phyloP scores from a whole-genome alignment of 92 coral and sea anemone genomes.

The Porites rus region DNA sequence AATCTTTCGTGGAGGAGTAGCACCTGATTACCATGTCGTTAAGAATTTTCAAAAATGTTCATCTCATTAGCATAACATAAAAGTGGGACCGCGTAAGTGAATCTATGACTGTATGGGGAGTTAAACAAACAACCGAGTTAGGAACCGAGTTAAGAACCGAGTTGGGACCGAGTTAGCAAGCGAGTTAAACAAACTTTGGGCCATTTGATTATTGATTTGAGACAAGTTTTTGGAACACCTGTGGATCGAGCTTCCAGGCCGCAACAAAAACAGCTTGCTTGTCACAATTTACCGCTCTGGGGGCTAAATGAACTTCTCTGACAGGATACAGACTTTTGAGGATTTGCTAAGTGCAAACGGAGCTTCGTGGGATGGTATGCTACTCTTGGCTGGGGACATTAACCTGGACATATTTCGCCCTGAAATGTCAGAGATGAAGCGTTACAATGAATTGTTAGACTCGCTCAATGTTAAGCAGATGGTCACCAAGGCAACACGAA shows the following conservation, averaged over 20 bases:
- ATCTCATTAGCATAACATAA: no score
- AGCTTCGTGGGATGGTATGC: conserved; percentile 68
- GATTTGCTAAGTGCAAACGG: conserved; percentile 46
- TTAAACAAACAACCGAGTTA: no score
- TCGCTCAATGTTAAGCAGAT: conserved; percentile 51
- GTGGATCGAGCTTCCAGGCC: conserved; percentile 64
- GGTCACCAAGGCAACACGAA: conserved; percentile 47
- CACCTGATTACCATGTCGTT: no score
- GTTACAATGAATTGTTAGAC: conserved; percentile 47
- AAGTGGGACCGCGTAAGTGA: no score
- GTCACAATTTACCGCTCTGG: conserved; percentile 70
- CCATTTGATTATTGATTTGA: no score
- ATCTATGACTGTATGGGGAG: no score
- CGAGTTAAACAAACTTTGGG: no score
- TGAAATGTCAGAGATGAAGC: conserved; percentile 35
- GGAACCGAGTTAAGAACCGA: no score
- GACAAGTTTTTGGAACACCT: conserved; percentile 45
- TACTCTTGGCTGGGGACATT: conserved; percentile 31
- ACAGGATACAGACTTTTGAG: conserved; percentile 50
- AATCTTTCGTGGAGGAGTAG: no score
- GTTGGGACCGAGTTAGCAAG: no score
- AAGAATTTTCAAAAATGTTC: no score
- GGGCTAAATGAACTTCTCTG: conserved; percentile 17
- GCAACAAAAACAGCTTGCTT: conserved; percentile 59
- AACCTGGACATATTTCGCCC: conserved; percentile 15